Evolutionary conservation across 2,797 vertebrate species (phyloP).

Genomic region (Cuculus canorus): DNA sequence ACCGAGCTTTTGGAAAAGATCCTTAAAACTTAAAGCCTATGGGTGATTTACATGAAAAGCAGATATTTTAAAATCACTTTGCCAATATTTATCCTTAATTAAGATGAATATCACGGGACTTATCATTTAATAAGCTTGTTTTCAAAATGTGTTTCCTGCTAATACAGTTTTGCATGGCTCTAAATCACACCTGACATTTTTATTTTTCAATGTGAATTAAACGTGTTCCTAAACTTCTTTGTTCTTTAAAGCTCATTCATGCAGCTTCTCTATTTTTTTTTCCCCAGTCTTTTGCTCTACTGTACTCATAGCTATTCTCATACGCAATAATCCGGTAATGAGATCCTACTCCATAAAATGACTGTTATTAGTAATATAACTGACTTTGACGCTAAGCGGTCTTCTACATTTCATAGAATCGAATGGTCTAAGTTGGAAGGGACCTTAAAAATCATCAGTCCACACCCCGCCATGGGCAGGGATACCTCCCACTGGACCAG

Average conservation of each 20-base stretch:
- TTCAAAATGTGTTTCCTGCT: constrained; percentile 18
- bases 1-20: background rate
- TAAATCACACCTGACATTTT: constrained; percentile 16
- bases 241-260: background rate
- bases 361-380: background rate
- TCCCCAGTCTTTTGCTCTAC: background rate
- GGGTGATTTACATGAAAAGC: background rate
- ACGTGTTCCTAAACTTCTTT: constrained; percentile 22
- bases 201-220: constrained; percentile 48
- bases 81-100: constrained; percentile 6
- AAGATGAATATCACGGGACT: constrained; percentile 53
- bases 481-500: no score
- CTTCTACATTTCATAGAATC: background rate
- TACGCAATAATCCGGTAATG: background rate
- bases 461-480: no score
- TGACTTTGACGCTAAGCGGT: background rate
- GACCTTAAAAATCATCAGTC: no score
- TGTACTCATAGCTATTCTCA: background rate
- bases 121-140: constrained; percentile 22
- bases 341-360: background rate
- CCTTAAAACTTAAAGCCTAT: background rate
- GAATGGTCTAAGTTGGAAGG: no score
- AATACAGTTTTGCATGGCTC: constrained; percentile 59
- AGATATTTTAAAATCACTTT: background rate
- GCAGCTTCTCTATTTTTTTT: background rate